These are phyloP conservation scores for Ispidina lecontei DNA, from an alignment of 2,797 vertebrate genomes.

Conservation along the genomic window DNA sequence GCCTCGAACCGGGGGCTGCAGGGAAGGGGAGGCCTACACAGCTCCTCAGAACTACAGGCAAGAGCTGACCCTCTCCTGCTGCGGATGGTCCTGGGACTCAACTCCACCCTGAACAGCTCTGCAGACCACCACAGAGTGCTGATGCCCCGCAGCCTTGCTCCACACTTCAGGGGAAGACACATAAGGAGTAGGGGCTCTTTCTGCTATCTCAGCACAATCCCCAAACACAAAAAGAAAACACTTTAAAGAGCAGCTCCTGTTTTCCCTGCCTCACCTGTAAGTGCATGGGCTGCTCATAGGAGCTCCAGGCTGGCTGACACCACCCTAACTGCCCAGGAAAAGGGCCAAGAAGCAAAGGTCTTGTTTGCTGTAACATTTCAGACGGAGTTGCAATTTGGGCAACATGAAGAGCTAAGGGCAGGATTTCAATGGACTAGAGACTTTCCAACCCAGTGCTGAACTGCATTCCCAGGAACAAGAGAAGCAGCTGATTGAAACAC, in stretches of 20 bases:
- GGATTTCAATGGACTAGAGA: neutral
- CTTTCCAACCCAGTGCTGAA: constrained; percentile 5
- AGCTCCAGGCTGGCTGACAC: neutral
- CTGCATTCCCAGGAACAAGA: constrained; percentile 49
- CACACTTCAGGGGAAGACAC: rapidly evolving
- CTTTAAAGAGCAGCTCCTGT: neutral
- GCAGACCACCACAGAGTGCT: neutral
- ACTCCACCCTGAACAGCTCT: neutral
- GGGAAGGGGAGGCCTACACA: neutral
- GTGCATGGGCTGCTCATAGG: rapidly evolving
- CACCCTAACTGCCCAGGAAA: neutral
- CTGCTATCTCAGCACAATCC: neutral
- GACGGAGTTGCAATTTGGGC: neutral
- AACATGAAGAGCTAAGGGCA: neutral
- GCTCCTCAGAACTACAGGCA: rapidly evolving
- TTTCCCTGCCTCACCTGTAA: neutral
- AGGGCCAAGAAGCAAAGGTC: neutral
- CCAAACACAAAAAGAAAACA: neutral
- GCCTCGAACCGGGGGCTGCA: neutral
- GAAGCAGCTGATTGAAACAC: constrained; percentile 34
- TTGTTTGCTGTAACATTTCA: neutral
- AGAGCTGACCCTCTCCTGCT: neutral
- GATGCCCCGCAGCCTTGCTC: neutral
- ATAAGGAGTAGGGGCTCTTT: rapidly evolving
- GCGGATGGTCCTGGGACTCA: neutral